A percentile compares a stretch with the other conserved stretches of the same genome.
phyloP scores from a whole-genome alignment of 1,140 invertebrate genomes.

The Brachionus asplanchnoidis region DNA sequence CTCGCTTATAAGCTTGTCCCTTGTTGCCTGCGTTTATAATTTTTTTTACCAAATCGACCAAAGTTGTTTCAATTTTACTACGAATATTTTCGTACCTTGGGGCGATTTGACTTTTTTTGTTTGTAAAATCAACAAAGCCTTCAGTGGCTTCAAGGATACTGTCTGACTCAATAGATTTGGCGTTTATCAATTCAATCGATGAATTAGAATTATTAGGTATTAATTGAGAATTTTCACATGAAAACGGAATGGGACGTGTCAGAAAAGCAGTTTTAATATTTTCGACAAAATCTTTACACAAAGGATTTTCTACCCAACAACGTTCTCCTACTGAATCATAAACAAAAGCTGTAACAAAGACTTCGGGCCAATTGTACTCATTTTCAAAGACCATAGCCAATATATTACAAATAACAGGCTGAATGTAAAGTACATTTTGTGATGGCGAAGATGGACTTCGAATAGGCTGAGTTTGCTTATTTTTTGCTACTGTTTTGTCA shows the following conservation, averaged over 20 bases:
- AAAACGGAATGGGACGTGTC: conserved; percentile 67
- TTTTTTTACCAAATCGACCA: neutral
- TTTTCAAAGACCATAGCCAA: conserved; percentile 73
- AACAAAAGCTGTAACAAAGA: conserved; percentile 69
- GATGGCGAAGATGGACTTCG: conserved; percentile 4
- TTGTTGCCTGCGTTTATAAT: neutral
- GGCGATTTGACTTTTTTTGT: neutral
- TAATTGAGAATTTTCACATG: neutral
- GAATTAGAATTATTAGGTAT: neutral
- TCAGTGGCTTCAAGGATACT: neutral
- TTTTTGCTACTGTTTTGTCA: neutral
- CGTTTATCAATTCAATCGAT: neutral
- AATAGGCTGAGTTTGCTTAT: neutral
- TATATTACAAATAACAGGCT: conserved; percentile 70
- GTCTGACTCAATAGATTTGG: neutral
- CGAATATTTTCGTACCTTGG: neutral
- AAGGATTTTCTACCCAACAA: conserved; percentile 83
- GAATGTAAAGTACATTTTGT: neutral
- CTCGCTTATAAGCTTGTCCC: neutral
- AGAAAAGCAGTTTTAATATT: conserved; percentile 83
- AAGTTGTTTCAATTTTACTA: neutral
- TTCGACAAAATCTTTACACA: conserved; percentile 83
- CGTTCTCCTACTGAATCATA: conserved; percentile 87
- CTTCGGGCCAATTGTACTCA: conserved; percentile 60
- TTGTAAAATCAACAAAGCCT: neutral